These are phyloP conservation scores for Megathymus violae DNA, from an alignment of 1,140 invertebrate species.

Conservation along the genomic window DNA sequence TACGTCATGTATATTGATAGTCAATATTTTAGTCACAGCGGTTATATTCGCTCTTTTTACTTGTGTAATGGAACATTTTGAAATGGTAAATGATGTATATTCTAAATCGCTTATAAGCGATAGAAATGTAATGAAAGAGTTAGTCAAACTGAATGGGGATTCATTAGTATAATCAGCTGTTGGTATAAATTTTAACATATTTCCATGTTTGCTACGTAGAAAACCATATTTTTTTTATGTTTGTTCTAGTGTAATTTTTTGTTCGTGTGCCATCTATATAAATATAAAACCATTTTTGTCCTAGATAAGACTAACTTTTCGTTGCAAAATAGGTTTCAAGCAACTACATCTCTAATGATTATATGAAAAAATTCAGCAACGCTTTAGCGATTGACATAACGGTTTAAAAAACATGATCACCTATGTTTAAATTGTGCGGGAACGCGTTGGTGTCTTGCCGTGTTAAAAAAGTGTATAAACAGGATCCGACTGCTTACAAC, in stretches of 20 bases:
- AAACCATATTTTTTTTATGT: not conserved
- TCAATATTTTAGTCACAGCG: slow-evolving; percentile 17
- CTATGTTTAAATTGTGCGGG: too few relatives aligned
- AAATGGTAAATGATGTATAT: slow-evolving; percentile 1
- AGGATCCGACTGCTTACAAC: too few relatives aligned
- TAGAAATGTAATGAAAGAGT: slow-evolving; percentile 1
- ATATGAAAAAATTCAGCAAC: too few relatives aligned
- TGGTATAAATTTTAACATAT: not conserved
- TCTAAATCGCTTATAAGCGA: not conserved
- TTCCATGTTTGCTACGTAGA: not conserved
- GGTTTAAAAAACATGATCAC: too few relatives aligned
- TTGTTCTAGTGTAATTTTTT: not conserved
- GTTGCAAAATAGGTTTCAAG: too few relatives aligned
- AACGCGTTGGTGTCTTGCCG: too few relatives aligned
- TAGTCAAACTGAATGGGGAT: not conserved
- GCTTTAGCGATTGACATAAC: too few relatives aligned
- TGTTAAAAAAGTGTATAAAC: too few relatives aligned
- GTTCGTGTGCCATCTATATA: not conserved
- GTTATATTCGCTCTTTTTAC: not conserved
- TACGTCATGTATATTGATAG: slow-evolving; percentile 8
- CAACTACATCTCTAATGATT: too few relatives aligned
- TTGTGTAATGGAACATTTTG: too few relatives aligned
- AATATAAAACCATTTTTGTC: too few relatives aligned
- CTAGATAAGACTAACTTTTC: too few relatives aligned
- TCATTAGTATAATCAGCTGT: not conserved